Percentiles rank a stretch among this genome's conserved stretches.
These are phyloP conservation scores for Orius insidiosus DNA, from an alignment of 1,140 invertebrate genomes.

Conservation along the genomic window DNA sequence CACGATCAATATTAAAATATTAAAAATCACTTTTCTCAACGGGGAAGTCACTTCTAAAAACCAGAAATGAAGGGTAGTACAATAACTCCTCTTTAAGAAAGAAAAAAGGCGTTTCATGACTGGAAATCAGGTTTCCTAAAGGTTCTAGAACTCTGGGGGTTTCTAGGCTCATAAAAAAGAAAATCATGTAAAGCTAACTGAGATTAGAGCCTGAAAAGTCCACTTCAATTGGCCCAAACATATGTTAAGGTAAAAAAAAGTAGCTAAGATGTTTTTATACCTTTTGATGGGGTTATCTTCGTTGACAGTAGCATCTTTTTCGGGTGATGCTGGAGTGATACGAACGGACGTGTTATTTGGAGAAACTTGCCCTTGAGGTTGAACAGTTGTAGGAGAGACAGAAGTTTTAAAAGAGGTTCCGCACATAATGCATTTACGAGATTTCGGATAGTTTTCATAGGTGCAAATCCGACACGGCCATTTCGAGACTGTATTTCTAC, in stretches of 20 bases:
- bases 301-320: conserved; percentile 4
- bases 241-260: not conserved
- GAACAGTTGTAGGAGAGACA: not conserved
- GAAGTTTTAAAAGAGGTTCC: conserved; percentile 25
- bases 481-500: conserved; percentile 13
- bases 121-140: no score
- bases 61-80: no score
- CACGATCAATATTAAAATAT: no score
- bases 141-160: no score
- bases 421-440: conserved; percentile 81
- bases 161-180: no score
- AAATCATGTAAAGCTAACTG: no score
- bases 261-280: not conserved
- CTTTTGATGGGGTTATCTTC: conserved; percentile 6
- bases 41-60: no score
- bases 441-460: conserved; percentile 89
- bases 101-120: no score
- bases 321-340: conserved; percentile 2
- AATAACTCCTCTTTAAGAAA: no score
- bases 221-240: no score
- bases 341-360: conserved; percentile 6
- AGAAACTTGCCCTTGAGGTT: conserved; percentile 5
- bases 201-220: no score
- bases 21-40: no score
- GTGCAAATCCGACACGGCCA: conserved; percentile 51